Percentiles rank a stretch among this genome's conserved stretches.
Evolutionary conservation across 1,140 invertebrate genomes (phyloP).

Genomic region (Calosoma granatense): DNA sequence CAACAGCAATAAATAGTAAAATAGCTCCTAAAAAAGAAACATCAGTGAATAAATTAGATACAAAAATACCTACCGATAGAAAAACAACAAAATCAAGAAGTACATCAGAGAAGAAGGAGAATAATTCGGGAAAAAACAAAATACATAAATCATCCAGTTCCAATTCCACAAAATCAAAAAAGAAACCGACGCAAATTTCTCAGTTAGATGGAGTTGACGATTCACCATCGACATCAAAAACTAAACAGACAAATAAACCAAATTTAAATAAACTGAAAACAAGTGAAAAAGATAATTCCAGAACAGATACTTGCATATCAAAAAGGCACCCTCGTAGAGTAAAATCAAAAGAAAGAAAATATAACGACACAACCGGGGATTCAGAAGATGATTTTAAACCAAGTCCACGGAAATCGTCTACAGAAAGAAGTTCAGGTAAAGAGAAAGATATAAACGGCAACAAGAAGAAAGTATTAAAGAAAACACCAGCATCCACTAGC

Average conservation of each 20-base stretch:
- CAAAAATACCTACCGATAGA: constrained; percentile 14
- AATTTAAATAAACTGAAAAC: constrained; percentile 13
- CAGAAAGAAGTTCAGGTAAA: background rate
- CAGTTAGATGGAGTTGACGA: constrained; percentile 22
- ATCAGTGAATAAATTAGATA: constrained; percentile 16
- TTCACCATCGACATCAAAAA: constrained; percentile 17
- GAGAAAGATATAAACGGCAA: constrained; percentile 7
- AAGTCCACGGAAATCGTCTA: background rate
- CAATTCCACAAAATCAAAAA: constrained; percentile 15
- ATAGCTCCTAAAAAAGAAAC: constrained; percentile 15
- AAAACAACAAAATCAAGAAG: constrained; percentile 17
- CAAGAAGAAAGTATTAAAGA: constrained; percentile 11
- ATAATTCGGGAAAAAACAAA: too few relatives aligned
- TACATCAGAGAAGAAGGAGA: constrained; percentile 28
- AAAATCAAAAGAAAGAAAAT: constrained; percentile 13
- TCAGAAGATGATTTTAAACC: constrained; percentile 19
- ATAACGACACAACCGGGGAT: background rate
- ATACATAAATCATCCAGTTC: constrained; percentile 23
- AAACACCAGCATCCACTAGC: constrained; percentile 14
- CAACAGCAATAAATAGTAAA: constrained; percentile 20
- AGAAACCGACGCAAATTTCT: constrained; percentile 15
- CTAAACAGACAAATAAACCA: constrained; percentile 16
- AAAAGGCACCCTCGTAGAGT: constrained; percentile 15
- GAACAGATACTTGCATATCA: constrained; percentile 9
- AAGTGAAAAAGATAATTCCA: constrained; percentile 4